Percentiles rank a stretch among this genome's conserved stretches.
Conservation (phyloP, 2,888 invertebrate species). For the Anaspis maculata region DNA sequence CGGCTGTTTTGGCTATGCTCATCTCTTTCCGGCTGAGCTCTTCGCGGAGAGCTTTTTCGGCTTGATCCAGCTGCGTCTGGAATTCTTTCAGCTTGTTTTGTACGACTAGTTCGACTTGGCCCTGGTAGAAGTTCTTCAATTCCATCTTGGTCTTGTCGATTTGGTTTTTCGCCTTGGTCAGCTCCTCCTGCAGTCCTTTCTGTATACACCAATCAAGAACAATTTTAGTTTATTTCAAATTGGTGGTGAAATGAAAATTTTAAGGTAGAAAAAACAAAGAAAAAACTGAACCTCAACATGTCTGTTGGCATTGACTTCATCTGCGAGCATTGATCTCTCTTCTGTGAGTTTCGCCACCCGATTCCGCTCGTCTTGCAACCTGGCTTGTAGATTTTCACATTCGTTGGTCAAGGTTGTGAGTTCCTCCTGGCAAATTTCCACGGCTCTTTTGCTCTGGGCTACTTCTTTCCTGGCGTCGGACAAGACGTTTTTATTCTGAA, state of each 20-base stretch:
- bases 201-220: constrained; percentile 21
- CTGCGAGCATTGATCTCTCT: constrained; percentile 22
- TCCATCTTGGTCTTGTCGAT: constrained; percentile 58
- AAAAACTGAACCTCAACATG: constrained; percentile 31
- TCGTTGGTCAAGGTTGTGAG: constrained; percentile 23
- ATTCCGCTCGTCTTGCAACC: too few relatives aligned
- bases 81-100: constrained; percentile 69
- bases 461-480: constrained; percentile 33
- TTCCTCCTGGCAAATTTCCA: constrained; percentile 44
- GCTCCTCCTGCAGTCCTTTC: constrained; percentile 41
- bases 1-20: constrained; percentile 59
- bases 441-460: constrained; percentile 43
- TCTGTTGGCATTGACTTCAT: constrained; percentile 26
- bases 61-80: constrained; percentile 62
- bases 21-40: constrained; percentile 59
- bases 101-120: constrained; percentile 72
- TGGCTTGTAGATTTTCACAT: not conserved
- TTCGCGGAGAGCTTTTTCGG: constrained; percentile 54
- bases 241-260: not conserved
- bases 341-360: constrained; percentile 20
- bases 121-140: constrained; percentile 67
- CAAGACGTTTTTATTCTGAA: constrained; percentile 32
- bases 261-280: constrained; percentile 3
- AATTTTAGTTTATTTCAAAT: too few relatives aligned
- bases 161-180: constrained; percentile 43